Evolutionary conservation across 2,888 invertebrate genomes (phyloP), one percentile per base, ranked within the genome.

Genomic region (Eupithecia centaureata): DNA sequence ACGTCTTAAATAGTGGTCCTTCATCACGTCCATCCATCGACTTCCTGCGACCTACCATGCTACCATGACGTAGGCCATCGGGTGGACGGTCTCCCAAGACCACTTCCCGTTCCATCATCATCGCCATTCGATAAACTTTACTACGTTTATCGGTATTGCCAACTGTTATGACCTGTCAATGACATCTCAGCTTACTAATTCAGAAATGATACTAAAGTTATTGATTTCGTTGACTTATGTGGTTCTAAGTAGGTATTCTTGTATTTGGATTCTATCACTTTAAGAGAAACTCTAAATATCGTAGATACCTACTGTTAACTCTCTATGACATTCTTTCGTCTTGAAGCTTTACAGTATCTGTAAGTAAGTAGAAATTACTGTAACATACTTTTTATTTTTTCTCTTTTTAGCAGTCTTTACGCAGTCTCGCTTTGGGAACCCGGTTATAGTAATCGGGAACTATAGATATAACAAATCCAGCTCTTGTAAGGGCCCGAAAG

Each of bases 381-480:
- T n/a, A n/a, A 7, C 3, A n/a, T 18, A 42, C 2, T 22, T 22
- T 47, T 12, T 47, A 18, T 18, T 22, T 0, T 22, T 8, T 5
- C 28, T 54, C 5, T 25, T 52, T 25, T 22, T 15, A 57, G 18
- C 7, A 13, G 18, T 32, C 10, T 57, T 32, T 22, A 57, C 57
- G 8, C 32, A 22, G 15, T 58, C 66, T 8, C 51, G 66, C 4
- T 66, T 25, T 33, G 69, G 69, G 25, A 67, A 69, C 7, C 69
- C 69, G 1, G 72, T 67, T 3, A 35, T 69, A 33, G 35, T 75
- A 59, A 63, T 83, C 1, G 82, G 82, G 2, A 42, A 69, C 0
- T 73, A 86, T 61, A 73, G 82, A 57, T 86, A 75, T 60, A 83
- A 85, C 67, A 81, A 78, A 57, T 70, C 77, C 13, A 59, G 51